These are phyloP conservation scores for Drymonia ruficornis DNA, from an alignment of 2,888 invertebrate species.

Conservation along the genomic window DNA sequence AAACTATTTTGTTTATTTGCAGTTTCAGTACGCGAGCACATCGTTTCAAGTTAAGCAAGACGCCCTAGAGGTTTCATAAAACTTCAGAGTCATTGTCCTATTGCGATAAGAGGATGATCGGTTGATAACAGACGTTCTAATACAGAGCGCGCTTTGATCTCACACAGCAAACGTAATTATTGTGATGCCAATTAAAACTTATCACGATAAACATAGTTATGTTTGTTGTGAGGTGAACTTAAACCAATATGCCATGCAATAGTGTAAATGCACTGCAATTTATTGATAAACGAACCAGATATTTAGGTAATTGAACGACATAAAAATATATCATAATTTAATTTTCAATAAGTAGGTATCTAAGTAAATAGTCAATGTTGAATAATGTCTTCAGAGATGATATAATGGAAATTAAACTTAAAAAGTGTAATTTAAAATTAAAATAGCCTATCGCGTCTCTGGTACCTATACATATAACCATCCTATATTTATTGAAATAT, in stretches of 20 bases:
- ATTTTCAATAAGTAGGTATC: too few relatives aligned
- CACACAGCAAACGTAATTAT: constrained; percentile 40
- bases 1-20: too few relatives aligned
- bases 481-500: too few relatives aligned
- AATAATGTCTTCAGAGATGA: too few relatives aligned
- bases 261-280: constrained; percentile 14
- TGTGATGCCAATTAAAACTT: constrained; percentile 40
- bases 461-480: too few relatives aligned
- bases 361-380: too few relatives aligned
- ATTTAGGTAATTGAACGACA: not conserved
- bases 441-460: too few relatives aligned
- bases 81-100: constrained; percentile 57
- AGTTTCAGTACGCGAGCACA: too few relatives aligned
- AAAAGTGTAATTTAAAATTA: too few relatives aligned
- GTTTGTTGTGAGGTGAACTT: constrained; percentile 20
- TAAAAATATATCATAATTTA: not conserved
- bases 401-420: too few relatives aligned
- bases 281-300: constrained; percentile 13
- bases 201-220: constrained; percentile 38
- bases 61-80: constrained; percentile 42
- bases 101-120: constrained; percentile 52
- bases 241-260: constrained; percentile 11
- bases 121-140: constrained; percentile 46
- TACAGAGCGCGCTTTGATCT: constrained; percentile 48
- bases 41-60: constrained; percentile 9